Evolutionary conservation across 2,797 vertebrate genomes (phyloP).

Genomic region (Urophycis tenuis): DNA sequence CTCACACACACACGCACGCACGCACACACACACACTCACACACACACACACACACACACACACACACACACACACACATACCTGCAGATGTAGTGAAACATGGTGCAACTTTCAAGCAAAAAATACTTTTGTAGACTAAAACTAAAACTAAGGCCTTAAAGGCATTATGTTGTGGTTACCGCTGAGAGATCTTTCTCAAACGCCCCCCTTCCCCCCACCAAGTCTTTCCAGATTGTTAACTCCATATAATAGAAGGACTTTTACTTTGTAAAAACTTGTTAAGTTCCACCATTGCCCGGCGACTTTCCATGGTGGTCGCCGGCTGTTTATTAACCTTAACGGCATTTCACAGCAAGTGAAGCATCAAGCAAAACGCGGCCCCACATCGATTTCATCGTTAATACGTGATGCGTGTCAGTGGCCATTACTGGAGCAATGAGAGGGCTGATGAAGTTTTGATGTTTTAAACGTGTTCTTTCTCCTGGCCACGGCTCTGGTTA

Average conservation of each 20-base stretch:
- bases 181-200: no score
- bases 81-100: not conserved
- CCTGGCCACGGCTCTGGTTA: not conserved
- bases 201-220: no score
- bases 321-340: not conserved
- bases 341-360: not conserved
- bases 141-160: not conserved
- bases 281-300: not conserved
- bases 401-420: not conserved
- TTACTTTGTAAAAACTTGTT: not conserved
- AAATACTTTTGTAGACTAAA: not conserved
- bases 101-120: not conserved
- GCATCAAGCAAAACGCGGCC: not conserved
- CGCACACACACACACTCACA: not conserved
- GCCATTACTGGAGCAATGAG: not conserved
- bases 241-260: not conserved
- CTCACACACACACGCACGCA: not conserved
- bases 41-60: no score
- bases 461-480: not conserved
- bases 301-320: not conserved
- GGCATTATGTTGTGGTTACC: not conserved
- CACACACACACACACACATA: not conserved
- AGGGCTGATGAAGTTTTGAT: not conserved
- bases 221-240: not conserved
- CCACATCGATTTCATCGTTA: not conserved